phyloP scores from a whole-genome alignment of 2,113 vertebrate species.

The Bucco capensis region DNA sequence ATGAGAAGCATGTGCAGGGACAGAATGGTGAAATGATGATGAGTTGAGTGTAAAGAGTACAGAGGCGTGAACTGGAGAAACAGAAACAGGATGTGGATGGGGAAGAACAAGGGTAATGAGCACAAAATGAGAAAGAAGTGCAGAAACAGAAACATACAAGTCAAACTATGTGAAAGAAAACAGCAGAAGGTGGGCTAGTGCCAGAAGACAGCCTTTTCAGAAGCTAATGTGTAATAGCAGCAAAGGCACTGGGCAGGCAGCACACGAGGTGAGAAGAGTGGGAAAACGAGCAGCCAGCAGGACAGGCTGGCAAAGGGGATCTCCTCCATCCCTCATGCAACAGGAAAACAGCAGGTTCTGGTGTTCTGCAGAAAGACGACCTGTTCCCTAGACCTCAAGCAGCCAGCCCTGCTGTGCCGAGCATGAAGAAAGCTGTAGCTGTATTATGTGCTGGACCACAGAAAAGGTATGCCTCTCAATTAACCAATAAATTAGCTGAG shows the following conservation, averaged over 20 bases:
- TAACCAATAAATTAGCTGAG: background rate
- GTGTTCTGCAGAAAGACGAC: background rate
- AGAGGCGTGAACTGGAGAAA: background rate
- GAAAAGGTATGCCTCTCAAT: background rate
- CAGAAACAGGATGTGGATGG: background rate
- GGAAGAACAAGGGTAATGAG: background rate
- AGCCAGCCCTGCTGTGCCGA: background rate
- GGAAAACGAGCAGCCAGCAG: rapidly evolving
- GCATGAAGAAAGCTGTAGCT: background rate
- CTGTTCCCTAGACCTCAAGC: background rate
- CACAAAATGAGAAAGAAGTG: background rate
- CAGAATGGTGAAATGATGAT: background rate
- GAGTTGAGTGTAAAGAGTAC: background rate
- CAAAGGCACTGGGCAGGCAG: background rate
- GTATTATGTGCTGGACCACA: rapidly evolving
- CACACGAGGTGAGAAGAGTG: background rate
- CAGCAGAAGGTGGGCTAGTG: background rate
- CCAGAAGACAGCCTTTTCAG: background rate
- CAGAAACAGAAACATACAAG: background rate
- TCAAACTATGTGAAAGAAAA: background rate
- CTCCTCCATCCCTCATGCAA: rapidly evolving
- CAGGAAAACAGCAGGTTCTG: background rate
- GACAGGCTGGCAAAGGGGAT: background rate
- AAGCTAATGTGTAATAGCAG: background rate
- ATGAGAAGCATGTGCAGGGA: background rate